Conservation (phyloP, 2,888 invertebrate species). For the Erynnis tages region DNA sequence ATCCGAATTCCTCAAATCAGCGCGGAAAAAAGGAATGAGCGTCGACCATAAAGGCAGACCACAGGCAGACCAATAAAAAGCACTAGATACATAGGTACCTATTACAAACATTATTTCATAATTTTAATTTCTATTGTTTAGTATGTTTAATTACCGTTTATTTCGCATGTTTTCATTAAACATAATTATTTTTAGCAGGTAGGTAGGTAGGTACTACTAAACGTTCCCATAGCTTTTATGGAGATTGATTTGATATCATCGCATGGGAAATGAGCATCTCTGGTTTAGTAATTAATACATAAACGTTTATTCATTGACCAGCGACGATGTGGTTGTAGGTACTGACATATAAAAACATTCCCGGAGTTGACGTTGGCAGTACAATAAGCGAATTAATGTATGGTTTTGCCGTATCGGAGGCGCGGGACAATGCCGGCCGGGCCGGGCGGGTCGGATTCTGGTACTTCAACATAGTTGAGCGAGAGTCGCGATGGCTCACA, state of each 20-base stretch:
- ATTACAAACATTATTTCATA: too few species aligned
- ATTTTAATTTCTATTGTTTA: too few species aligned
- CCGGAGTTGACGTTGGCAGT: slow-evolving; percentile 33
- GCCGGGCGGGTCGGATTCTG: slow-evolving; percentile 38
- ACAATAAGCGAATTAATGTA: slow-evolving; percentile 40
- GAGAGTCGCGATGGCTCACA: slow-evolving; percentile 48
- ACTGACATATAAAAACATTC: slow-evolving; percentile 34
- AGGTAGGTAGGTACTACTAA: neutral
- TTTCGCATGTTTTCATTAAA: too few species aligned
- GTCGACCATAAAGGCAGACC: too few species aligned
- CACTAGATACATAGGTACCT: too few species aligned
- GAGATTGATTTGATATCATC: slow-evolving; percentile 10
- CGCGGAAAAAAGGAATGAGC: too few species aligned
- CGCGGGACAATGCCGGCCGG: slow-evolving; percentile 36
- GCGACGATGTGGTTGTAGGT: slow-evolving; percentile 32
- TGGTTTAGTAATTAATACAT: slow-evolving; percentile 37
- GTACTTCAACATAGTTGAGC: slow-evolving; percentile 59
- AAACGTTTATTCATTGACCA: slow-evolving; percentile 38
- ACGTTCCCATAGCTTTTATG: slow-evolving; percentile 3
- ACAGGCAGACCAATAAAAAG: too few species aligned
- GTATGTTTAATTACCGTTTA: too few species aligned
- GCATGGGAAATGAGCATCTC: slow-evolving; percentile 33
- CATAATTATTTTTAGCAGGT: too few species aligned
- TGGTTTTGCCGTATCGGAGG: slow-evolving; percentile 46
- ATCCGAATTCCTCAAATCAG: too few species aligned